Evolutionary conservation across 2,113 vertebrate genomes (phyloP).

Genomic region (Carassius gibelio): DNA sequence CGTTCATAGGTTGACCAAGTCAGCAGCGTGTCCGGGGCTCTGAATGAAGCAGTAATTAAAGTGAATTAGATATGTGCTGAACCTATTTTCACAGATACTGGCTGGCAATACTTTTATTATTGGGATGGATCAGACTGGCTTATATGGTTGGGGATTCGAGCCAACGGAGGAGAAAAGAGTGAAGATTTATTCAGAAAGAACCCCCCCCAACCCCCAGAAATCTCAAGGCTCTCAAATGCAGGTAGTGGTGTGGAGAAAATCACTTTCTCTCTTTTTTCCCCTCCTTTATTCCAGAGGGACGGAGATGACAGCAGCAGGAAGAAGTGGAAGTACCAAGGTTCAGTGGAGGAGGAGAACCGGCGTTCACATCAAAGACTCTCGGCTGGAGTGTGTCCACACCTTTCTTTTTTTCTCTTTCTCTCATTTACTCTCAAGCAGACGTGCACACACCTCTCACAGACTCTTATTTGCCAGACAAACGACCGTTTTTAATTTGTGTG

Average conservation of each 20-base stretch:
- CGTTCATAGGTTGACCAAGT: conserved; percentile 40
- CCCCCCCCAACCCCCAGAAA: not conserved
- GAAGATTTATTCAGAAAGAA: conserved; percentile 73
- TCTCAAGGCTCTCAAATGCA: conserved; percentile 64
- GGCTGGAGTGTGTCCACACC: conserved; percentile 54
- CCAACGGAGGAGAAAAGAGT: conserved; percentile 76
- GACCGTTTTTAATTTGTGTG: conserved; percentile 77
- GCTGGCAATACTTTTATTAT: conserved; percentile 74
- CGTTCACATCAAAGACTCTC: conserved; percentile 59
- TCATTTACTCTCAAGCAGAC: conserved; percentile 17
- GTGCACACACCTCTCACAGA: conserved; percentile 20
- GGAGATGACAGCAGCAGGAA: conserved; percentile 51
- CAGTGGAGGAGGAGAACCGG: conserved; percentile 49
- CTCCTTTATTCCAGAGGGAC: conserved; percentile 50
- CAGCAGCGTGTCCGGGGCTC: conserved; percentile 72
- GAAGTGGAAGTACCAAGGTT: conserved; percentile 50
- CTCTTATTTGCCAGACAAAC: conserved; percentile 36
- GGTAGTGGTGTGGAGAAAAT: conserved; percentile 69
- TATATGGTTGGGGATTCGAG: conserved; percentile 76
- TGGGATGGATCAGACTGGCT: conserved; percentile 76
- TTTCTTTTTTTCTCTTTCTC: conserved; percentile 18
- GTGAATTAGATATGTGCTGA: conserved; percentile 77
- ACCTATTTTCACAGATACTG: conserved; percentile 77
- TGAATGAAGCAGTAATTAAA: conserved; percentile 76
- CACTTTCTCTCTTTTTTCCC: conserved; percentile 50